Evolutionary conservation across 2,888 invertebrate genomes (phyloP), one percentile per base, ranked within the genome.

Genomic region (Marronus borbonicus): DNA sequence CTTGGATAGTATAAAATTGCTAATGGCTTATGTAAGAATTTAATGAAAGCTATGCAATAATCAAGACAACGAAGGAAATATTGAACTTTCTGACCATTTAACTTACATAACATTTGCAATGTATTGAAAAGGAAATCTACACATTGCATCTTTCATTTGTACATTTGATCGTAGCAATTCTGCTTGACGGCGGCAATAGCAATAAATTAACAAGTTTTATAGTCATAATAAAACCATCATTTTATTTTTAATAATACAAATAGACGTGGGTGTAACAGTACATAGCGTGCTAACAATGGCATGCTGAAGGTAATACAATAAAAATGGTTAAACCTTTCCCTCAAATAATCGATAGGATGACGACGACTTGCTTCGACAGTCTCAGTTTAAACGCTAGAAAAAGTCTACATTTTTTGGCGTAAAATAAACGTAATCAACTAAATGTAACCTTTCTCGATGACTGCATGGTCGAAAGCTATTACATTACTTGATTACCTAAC

Each of bases 131-230:
- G 1, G 17, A 55, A 31, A 62, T 62, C 31, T 31, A 62, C 3
- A 62, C 31, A 31, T 24, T 24, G 24, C 24, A 66, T 66, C 39
- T 31, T 66, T 66, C 44, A 12, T 20, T 55, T 55, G 20, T 44
- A 66, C 5, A 49, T 14, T 49, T 24, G 55, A 55, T 1, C 17
- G 44, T 10, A 49, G 36, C 28, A 64, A n/a, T 28, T 49, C 28
- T 17, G 14, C 20, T 20, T 44, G 17, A 14, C 44, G 12, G 10
- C n/a, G 31, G n/a, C 49, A 66, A 31, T 49, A 49, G 44, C 44
- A 72, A 72, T 72, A 72, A 72, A 72, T 72, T 72, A 72, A 60
- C 39, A 72, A 58, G 14, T 76, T 65, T 76, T 65, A 76, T 76
- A n/a, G 36, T 31, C 50, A 12, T 62, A 52, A 76, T 76, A 76